These are phyloP conservation scores for Nesidiocoris tenuis DNA, from an alignment of 2,888 invertebrate genomes.

Conservation along the genomic window DNA sequence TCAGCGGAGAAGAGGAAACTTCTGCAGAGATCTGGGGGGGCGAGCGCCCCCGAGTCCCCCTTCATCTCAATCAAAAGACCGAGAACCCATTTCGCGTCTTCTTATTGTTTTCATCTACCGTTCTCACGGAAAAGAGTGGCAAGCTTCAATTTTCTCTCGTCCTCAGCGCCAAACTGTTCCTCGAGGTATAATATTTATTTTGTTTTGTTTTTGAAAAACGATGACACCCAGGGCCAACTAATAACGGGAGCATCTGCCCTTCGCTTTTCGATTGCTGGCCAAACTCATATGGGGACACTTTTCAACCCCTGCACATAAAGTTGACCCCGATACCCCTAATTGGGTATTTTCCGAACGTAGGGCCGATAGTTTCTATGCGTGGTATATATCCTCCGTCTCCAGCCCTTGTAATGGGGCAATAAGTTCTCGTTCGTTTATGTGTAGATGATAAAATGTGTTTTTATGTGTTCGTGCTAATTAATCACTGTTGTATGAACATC, in stretches of 20 bases:
- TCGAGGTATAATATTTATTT: constrained; percentile 35
- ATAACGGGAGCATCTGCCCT: constrained; percentile 33
- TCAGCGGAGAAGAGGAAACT: constrained; percentile 23
- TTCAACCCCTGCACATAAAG: neutral
- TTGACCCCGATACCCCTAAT: neutral
- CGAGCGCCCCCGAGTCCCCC: neutral
- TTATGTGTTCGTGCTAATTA: no score
- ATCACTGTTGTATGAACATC: no score
- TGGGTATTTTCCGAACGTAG: no score
- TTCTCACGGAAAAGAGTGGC: constrained; percentile 6
- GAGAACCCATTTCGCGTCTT: constrained; percentile 9
- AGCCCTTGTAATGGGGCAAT: no score
- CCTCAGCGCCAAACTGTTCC: neutral
- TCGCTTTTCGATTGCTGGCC: neutral
- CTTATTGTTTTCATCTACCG: constrained; percentile 36
- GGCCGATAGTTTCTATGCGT: no score
- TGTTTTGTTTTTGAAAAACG: constrained; percentile 33
- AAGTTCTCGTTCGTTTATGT: no score
- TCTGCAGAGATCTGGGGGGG: constrained; percentile 20
- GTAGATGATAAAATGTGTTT: no score
- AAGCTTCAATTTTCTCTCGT: constrained; percentile 16
- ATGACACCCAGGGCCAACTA: constrained; percentile 7
- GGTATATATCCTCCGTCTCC: no score
- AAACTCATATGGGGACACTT: no score
- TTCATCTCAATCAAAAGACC: constrained; percentile 21